Evolutionary conservation across 1,140 invertebrate genomes (phyloP).

Genomic region (Trichonephila inaurata): DNA sequence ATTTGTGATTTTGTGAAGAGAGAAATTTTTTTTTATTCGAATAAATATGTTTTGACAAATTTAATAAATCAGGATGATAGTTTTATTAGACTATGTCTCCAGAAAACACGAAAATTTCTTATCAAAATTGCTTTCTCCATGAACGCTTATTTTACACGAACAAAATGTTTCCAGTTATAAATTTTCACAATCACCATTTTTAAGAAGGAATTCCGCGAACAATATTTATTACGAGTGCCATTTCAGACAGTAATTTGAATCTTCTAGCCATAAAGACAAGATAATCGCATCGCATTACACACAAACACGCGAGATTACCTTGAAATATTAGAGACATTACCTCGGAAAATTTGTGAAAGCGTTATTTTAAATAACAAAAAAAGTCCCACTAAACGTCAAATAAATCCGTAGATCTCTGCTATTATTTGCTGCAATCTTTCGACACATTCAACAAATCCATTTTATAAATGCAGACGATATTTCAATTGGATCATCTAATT

Average conservation of each 20-base stretch:
- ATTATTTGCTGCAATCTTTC: conserved; percentile 20
- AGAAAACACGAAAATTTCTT: too few species aligned
- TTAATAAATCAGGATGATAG: too few species aligned
- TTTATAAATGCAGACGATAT: conserved; percentile 22
- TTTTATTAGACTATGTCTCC: too few species aligned
- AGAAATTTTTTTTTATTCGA: too few species aligned
- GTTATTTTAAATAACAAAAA: conserved; percentile 14
- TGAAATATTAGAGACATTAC: conserved; percentile 66
- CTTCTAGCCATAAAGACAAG: conserved; percentile 7
- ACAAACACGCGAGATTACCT: conserved; percentile 50
- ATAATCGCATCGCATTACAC: conserved; percentile 40
- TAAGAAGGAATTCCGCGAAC: neutral
- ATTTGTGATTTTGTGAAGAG: too few species aligned
- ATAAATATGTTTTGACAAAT: too few species aligned
- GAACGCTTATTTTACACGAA: too few species aligned
- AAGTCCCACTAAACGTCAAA: conserved; percentile 28
- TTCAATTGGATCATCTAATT: conserved; percentile 47
- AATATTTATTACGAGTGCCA: neutral
- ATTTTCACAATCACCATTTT: conserved; percentile 27
- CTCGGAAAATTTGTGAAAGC: conserved; percentile 32
- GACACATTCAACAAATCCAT: neutral
- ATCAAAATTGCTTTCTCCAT: too few species aligned
- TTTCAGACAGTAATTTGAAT: conserved; percentile 23
- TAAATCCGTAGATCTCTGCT: conserved; percentile 16
- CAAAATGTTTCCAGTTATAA: neutral